These are phyloP conservation scores for Rhipidura dahli DNA, from an alignment of 2,113 vertebrate genomes.

Conservation along the genomic window DNA sequence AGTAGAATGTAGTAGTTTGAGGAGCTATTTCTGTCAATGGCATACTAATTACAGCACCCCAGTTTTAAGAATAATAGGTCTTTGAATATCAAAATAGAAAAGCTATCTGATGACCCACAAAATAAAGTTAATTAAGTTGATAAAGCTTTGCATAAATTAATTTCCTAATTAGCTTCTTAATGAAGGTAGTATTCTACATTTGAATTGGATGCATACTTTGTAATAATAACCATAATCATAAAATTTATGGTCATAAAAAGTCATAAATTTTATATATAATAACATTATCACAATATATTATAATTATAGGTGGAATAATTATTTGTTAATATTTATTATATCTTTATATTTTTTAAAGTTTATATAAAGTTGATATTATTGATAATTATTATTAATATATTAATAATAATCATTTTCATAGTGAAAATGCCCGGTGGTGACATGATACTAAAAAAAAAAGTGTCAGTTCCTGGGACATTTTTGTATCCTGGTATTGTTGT, in stretches of 20 bases:
- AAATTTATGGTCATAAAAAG: too few species aligned
- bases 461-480: not conserved
- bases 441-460: not conserved
- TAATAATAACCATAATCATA: not conserved
- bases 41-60: not conserved
- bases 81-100: conserved; percentile 25
- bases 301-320: too few species aligned
- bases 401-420: not conserved
- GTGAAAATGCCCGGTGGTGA: not conserved
- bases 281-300: not conserved
- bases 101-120: conserved; percentile 39
- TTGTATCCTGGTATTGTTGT: not conserved
- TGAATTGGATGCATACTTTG: not conserved
- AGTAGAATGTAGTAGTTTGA: not conserved
- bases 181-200: not conserved
- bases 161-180: conserved; percentile 36
- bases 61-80: conserved; percentile 20
- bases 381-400: not conserved
- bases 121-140: conserved; percentile 35
- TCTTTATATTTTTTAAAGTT: not conserved
- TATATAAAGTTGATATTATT: not conserved
- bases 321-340: not conserved
- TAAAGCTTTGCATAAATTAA: conserved; percentile 22
- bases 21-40: conserved; percentile 12
- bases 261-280: not conserved